Conservation (phyloP, 1,140 invertebrate genomes). For the Pachypsylla venusta region DNA sequence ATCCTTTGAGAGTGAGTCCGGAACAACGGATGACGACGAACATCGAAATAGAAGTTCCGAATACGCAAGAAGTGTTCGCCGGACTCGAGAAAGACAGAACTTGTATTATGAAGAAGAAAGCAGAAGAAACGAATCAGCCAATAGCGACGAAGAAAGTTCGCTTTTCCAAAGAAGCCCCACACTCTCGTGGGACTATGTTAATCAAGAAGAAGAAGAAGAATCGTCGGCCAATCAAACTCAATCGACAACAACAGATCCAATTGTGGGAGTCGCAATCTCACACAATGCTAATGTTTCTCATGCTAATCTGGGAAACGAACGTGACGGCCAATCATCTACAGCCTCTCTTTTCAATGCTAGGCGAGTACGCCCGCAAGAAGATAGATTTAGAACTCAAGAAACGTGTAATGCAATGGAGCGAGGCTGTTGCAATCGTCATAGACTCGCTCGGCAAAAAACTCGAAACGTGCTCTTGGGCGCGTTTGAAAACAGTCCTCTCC, state of each 20-base stretch:
- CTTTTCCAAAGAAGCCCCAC: not conserved
- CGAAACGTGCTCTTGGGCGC: not conserved
- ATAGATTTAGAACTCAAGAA: not conserved
- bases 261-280: not conserved
- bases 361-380: not conserved
- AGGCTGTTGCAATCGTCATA: not conserved
- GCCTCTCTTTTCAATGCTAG: not conserved
- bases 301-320: not conserved
- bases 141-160: not conserved
- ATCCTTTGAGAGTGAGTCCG: not conserved
- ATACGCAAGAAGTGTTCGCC: not conserved
- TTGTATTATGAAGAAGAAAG: not conserved
- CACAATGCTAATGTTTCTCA: not conserved
- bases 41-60: too few species aligned
- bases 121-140: too few species aligned
- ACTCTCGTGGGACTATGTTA: not conserved
- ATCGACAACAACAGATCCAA: not conserved
- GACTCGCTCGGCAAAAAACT: not conserved
- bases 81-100: not conserved
- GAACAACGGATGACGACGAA: not conserved
- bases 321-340: not conserved
- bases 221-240: not conserved
- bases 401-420: not conserved
- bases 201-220: not conserved
- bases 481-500: not conserved